These are phyloP conservation scores for Denticeps clupeoides DNA, from an alignment of 2,797 vertebrate species.

Conservation along the genomic window DNA sequence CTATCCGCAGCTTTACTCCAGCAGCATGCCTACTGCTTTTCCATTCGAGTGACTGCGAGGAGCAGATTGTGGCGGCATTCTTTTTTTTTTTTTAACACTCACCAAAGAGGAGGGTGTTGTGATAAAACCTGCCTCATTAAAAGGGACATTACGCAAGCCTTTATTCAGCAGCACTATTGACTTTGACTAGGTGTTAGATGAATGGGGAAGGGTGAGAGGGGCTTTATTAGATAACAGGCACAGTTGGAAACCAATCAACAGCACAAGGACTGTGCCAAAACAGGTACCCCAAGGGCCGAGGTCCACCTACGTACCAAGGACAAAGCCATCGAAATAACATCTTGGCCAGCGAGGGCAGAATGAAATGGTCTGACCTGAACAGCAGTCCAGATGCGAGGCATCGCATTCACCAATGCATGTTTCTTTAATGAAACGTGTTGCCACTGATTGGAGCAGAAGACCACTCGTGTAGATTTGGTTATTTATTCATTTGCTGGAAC, in stretches of 20 bases:
- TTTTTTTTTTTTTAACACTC: too few species aligned
- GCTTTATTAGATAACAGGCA: constrained; percentile 47
- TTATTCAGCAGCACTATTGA: constrained; percentile 3
- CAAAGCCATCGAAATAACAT: constrained; percentile 35
- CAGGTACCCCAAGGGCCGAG: constrained; percentile 23
- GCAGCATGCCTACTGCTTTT: constrained; percentile 36
- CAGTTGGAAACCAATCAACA: constrained; percentile 48
- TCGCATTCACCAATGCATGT: too few species aligned
- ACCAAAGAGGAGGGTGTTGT: constrained; percentile 29
- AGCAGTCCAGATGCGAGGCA: too few species aligned
- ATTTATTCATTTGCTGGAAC: constrained; percentile 8
- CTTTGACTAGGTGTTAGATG: constrained; percentile 4
- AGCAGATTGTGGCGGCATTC: too few species aligned
- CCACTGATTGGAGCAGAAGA: constrained; percentile 1
- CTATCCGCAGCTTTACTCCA: constrained; percentile 5
- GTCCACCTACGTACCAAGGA: constrained; percentile 39
- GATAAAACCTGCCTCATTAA: background rate
- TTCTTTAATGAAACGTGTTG: constrained; percentile 6
- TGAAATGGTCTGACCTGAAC: background rate
- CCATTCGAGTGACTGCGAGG: too few species aligned
- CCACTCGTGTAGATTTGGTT: constrained; percentile 6
- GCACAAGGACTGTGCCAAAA: constrained; percentile 39
- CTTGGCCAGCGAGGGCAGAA: constrained; percentile 12
- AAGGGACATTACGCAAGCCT: background rate
- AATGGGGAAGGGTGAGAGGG: constrained; percentile 5